Conservation (phyloP, 2,797 vertebrate species). For the Semaprochilodus insignis region DNA sequence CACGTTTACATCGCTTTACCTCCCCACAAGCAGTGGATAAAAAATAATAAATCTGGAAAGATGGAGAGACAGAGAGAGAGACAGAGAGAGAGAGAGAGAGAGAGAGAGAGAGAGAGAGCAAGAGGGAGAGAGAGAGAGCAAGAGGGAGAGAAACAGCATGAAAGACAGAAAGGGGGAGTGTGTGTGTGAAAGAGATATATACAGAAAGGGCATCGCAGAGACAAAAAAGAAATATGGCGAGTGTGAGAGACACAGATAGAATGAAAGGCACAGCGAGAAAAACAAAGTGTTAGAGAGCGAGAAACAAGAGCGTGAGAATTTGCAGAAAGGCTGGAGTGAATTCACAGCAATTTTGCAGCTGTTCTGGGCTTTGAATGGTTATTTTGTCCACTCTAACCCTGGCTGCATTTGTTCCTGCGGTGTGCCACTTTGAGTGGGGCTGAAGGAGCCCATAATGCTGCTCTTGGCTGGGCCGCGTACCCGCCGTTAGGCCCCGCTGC, state of each 20-base stretch:
- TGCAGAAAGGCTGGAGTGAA: conserved; percentile 1
- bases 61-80: neutral
- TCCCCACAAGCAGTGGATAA: conserved; percentile 1
- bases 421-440: neutral
- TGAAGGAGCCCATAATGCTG: conserved; percentile 25
- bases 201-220: neutral
- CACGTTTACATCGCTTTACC: conserved; percentile 22
- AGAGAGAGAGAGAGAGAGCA: neutral
- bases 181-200: neutral
- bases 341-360: neutral
- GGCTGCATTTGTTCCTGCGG: conserved; percentile 23
- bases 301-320: neutral
- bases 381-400: conserved; percentile 1
- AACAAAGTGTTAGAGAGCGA: neutral
- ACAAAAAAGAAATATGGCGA: neutral
- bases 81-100: neutral
- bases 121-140: neutral
- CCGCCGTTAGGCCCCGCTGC: conserved; percentile 7
- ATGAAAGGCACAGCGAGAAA: neutral
- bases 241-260: neutral
- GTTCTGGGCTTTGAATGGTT: neutral
- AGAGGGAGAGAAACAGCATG: neutral
- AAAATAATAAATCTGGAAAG: neutral
- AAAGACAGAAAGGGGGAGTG: neutral
- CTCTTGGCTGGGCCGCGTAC: conserved; percentile 5